A percentile compares a stretch with the other conserved stretches of the same genome.
Conservation (phyloP, 2,113 vertebrate genomes). For the Circaetus gallicus region DNA sequence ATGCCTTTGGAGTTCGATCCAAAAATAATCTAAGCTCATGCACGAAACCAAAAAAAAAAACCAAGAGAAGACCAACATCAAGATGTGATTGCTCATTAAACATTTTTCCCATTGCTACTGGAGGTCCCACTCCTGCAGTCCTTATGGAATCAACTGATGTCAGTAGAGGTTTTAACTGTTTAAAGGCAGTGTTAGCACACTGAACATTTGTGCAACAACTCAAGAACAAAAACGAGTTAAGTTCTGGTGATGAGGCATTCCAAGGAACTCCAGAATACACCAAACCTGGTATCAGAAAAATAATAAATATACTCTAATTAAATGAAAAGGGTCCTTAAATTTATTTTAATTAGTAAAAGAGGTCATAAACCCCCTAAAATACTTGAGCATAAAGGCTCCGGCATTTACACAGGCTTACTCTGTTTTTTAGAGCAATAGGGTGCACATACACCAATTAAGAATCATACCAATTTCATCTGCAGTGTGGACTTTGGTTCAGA, state of each 20-base stretch:
- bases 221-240: neutral
- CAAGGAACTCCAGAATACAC: neutral
- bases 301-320: neutral
- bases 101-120: neutral
- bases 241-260: neutral
- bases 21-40: neutral
- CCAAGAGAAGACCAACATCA: neutral
- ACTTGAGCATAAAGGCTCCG: neutral
- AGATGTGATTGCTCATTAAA: neutral
- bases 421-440: neutral
- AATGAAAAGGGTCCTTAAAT: neutral
- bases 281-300: neutral
- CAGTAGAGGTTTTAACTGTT: neutral
- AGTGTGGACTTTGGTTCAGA: neutral
- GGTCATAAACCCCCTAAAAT: neutral
- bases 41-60: neutral
- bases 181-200: neutral
- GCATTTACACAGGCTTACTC: neutral
- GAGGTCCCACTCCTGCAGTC: neutral
- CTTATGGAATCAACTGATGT: rapidly evolving
- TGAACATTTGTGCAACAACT: neutral
- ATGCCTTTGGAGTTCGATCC: neutral
- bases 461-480: neutral
- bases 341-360: neutral
- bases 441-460: neutral